phyloP scores from a whole-genome alignment of 2,888 invertebrate genomes.

The Dioctria rufipes region DNA sequence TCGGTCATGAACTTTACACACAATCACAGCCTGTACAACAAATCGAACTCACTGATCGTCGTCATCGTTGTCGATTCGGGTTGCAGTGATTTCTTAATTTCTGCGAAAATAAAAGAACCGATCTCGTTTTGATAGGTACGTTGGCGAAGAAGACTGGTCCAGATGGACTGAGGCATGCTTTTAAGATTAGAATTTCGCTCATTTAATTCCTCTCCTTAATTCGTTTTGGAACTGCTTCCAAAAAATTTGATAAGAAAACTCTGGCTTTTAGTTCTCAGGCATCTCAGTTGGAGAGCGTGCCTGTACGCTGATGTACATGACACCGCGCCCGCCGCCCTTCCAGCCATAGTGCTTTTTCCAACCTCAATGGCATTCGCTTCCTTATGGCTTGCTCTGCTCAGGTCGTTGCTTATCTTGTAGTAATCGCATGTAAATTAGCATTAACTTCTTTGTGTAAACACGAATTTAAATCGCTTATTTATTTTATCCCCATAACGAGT shows the following conservation, averaged over 20 bases:
- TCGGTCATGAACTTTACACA: slow-evolving; percentile 5
- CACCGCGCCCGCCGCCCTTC: no score
- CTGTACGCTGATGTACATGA: no score
- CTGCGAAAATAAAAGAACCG: slow-evolving; percentile 25
- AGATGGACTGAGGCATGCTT: slow-evolving; percentile 22
- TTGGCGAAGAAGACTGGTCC: background rate
- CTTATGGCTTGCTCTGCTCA: slow-evolving; percentile 35
- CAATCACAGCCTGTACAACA: background rate
- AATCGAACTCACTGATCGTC: slow-evolving; percentile 7
- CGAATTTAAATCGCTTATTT: slow-evolving; percentile 61
- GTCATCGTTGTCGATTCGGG: slow-evolving; percentile 43
- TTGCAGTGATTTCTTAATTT: slow-evolving; percentile 51
- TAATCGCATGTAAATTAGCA: slow-evolving; percentile 63
- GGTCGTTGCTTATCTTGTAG: slow-evolving; percentile 58
- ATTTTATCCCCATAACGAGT: slow-evolving; percentile 50
- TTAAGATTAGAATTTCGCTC: slow-evolving; percentile 52
- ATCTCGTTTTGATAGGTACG: slow-evolving; percentile 22
- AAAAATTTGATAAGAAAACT: slow-evolving; percentile 41
- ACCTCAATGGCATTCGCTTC: slow-evolving; percentile 35
- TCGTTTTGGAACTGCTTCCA: slow-evolving; percentile 42
- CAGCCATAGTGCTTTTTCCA: background rate
- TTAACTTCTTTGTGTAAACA: slow-evolving; percentile 62
- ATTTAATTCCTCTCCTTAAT: slow-evolving; percentile 46
- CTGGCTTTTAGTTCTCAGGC: slow-evolving; percentile 15
- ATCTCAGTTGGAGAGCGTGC: background rate